A percentile compares a stretch with the other conserved stretches of the same genome.
phyloP scores from a whole-genome alignment of 1,140 invertebrate species.

The Hirudo medicinalis region DNA sequence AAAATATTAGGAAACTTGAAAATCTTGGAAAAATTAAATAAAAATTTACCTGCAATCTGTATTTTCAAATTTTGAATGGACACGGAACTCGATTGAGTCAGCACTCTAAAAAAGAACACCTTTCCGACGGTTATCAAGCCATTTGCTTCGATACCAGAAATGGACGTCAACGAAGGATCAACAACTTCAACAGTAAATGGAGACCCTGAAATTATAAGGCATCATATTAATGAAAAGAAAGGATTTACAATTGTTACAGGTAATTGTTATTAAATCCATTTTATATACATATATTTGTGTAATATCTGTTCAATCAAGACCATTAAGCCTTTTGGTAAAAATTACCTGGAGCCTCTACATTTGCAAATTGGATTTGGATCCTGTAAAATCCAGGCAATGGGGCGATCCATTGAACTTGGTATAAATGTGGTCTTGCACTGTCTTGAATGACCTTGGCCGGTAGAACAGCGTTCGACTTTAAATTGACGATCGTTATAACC shows the following conservation, averaged over 20 bases:
- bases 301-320: too few relatives aligned
- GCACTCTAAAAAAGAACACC: neutral
- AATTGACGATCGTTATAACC: slow-evolving; percentile 61
- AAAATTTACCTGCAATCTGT: neutral
- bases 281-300: too few relatives aligned
- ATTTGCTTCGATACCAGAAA: slow-evolving; percentile 41
- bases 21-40: neutral
- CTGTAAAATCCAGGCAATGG: slow-evolving; percentile 76
- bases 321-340: neutral
- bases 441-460: slow-evolving; percentile 39
- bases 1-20: neutral
- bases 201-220: slow-evolving; percentile 41
- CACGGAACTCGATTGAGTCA: neutral
- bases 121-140: neutral
- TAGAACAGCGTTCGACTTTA: slow-evolving; percentile 48
- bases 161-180: slow-evolving; percentile 43
- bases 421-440: neutral
- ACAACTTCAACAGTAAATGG: slow-evolving; percentile 46
- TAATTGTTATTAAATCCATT: too few relatives aligned
- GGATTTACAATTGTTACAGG: too few relatives aligned
- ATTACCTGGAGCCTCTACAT: slow-evolving; percentile 81
- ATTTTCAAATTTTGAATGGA: neutral
- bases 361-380: slow-evolving; percentile 86
- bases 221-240: neutral
- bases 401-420: slow-evolving; percentile 71